A percentile compares a stretch with the other conserved stretches of the same genome.
Conservation (phyloP, 1,140 invertebrate species). For the Xylocopa sonorina region DNA sequence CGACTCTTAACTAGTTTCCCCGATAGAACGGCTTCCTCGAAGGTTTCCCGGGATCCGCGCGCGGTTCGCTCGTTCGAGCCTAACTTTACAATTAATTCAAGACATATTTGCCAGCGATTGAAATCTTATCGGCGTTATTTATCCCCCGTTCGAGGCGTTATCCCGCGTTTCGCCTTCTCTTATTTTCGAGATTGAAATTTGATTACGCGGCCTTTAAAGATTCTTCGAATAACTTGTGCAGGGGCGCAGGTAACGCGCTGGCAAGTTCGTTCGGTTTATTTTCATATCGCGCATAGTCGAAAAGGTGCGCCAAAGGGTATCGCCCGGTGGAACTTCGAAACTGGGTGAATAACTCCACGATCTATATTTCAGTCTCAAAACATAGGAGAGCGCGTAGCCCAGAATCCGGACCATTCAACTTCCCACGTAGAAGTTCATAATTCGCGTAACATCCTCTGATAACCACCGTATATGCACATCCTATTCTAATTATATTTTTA, state of each 20-base stretch:
- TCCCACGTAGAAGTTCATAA: not conserved
- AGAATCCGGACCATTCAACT: not conserved
- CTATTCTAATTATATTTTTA: too few relatives aligned
- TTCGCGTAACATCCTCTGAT: not conserved
- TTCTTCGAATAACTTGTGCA: not conserved
- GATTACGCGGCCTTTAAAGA: too few relatives aligned
- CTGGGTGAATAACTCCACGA: slow-evolving; percentile 5
- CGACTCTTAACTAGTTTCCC: not conserved
- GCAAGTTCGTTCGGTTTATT: not conserved
- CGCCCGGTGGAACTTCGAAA: slow-evolving; percentile 7
- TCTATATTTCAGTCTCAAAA: slow-evolving; percentile 11
- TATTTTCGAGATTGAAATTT: too few relatives aligned
- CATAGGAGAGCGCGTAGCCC: not conserved
- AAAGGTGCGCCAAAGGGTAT: not conserved
- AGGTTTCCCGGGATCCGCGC: not conserved
- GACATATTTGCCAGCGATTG: too few relatives aligned
- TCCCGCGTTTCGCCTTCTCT: too few relatives aligned
- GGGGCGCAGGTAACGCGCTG: not conserved
- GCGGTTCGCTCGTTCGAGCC: too few relatives aligned
- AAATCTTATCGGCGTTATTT: too few relatives aligned
- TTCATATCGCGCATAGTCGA: not conserved
- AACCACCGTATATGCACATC: not conserved
- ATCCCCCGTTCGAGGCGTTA: too few relatives aligned
- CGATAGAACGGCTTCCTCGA: not conserved
- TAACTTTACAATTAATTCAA: not conserved